Evolutionary conservation across 1,140 invertebrate species (phyloP).

Genomic region (Drosophila quadrilineata): DNA sequence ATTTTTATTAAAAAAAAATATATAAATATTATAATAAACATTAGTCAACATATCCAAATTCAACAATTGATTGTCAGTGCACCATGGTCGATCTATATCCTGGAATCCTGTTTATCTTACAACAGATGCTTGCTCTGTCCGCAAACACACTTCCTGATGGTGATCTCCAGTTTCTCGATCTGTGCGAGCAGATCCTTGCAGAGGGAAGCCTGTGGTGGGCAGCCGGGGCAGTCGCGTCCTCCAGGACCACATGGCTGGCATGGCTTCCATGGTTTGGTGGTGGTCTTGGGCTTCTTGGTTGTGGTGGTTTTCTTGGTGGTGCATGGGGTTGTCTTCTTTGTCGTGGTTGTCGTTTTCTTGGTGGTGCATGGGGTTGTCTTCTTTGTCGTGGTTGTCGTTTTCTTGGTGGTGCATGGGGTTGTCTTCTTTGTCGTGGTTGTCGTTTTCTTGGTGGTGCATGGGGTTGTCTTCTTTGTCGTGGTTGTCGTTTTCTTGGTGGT

Average conservation of each 20-base stretch:
- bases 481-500: background rate
- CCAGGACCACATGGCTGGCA: slow-evolving; percentile 28
- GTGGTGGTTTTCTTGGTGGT: too few species aligned
- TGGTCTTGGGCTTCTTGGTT: background rate
- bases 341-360: too few species aligned
- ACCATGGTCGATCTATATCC: too few species aligned
- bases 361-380: too few species aligned
- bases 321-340: too few species aligned
- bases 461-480: background rate
- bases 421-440: background rate
- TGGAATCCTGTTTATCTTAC: too few species aligned
- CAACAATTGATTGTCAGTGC: too few species aligned
- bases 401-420: background rate
- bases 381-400: too few species aligned
- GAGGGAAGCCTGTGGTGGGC: background rate
- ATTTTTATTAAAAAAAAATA: too few species aligned
- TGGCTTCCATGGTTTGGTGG: slow-evolving; percentile 1
- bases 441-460: background rate
- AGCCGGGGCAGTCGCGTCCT: slow-evolving; percentile 10
- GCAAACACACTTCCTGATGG: slow-evolving; percentile 28
- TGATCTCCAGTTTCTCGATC: background rate
- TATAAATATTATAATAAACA: too few species aligned
- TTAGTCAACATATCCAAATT: too few species aligned
- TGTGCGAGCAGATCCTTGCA: background rate
- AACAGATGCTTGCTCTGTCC: background rate